These are phyloP conservation scores for Beaufortia kweichowensis DNA, from an alignment of 2,113 vertebrate genomes.

Conservation along the genomic window DNA sequence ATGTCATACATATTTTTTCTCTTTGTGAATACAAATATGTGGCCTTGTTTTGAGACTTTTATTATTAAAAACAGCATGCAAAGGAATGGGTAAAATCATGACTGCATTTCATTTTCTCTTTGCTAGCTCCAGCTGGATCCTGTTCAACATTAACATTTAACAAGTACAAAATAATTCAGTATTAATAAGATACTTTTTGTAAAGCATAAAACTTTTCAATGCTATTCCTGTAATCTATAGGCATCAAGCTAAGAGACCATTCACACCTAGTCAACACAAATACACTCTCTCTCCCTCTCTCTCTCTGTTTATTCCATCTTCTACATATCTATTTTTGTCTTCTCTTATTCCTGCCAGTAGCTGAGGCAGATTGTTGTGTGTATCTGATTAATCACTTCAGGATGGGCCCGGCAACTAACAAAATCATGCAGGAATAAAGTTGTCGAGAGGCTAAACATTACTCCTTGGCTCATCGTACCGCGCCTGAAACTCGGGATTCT, in stretches of 20 bases:
- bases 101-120: background rate
- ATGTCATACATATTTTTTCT: background rate
- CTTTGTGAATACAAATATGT: background rate
- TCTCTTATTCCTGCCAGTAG: slow-evolving; percentile 52
- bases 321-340: slow-evolving; percentile 59
- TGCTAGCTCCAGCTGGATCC: background rate
- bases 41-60: background rate
- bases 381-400: slow-evolving; percentile 67
- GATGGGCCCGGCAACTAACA: slow-evolving; percentile 63
- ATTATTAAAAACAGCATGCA: background rate
- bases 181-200: background rate
- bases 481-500: slow-evolving; percentile 56
- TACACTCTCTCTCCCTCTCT: slow-evolving; percentile 26
- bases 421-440: slow-evolving; percentile 71
- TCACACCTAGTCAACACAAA: slow-evolving; percentile 38
- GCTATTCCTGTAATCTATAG: background rate
- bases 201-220: background rate
- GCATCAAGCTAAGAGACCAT: slow-evolving; percentile 14
- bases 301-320: slow-evolving; percentile 10
- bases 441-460: slow-evolving; percentile 67
- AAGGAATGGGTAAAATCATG: background rate
- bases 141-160: background rate
- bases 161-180: background rate
- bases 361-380: slow-evolving; percentile 39
- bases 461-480: slow-evolving; percentile 63